Conservation (phyloP, 2,113 vertebrate species). For the Amazona guildingii region DNA sequence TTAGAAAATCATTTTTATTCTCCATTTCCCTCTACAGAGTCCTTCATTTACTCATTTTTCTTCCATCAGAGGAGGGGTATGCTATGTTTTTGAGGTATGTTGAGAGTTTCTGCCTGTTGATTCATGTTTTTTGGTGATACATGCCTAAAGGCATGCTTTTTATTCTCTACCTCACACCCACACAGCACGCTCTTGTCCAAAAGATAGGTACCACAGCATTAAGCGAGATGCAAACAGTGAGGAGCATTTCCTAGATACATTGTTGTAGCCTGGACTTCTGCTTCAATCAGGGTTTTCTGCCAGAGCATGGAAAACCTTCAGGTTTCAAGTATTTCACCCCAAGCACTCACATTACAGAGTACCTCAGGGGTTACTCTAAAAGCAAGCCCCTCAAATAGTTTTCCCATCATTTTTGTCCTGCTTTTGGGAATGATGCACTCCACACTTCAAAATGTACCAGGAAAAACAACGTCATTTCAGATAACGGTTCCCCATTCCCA, state of each 20-base stretch:
- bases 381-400: not conserved
- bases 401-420: not conserved
- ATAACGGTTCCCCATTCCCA: not conserved
- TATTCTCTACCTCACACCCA: not conserved
- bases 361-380: not conserved
- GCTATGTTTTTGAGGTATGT: not conserved
- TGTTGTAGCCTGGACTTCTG: not conserved
- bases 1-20: not conserved
- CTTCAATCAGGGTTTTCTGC: not conserved
- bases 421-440: fast-evolving
- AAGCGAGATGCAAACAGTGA: not conserved
- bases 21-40: not conserved
- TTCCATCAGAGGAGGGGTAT: not conserved
- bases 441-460: not conserved
- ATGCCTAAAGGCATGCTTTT: not conserved
- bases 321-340: not conserved
- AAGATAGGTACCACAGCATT: not conserved
- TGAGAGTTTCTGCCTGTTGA: not conserved
- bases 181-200: not conserved
- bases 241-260: fast-evolving
- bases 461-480: not conserved
- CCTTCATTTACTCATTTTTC: not conserved
- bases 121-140: not conserved
- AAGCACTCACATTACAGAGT: not conserved
- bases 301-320: not conserved